Conservation (phyloP, 2,113 vertebrate genomes). For the Epinephelus lanceolatus region DNA sequence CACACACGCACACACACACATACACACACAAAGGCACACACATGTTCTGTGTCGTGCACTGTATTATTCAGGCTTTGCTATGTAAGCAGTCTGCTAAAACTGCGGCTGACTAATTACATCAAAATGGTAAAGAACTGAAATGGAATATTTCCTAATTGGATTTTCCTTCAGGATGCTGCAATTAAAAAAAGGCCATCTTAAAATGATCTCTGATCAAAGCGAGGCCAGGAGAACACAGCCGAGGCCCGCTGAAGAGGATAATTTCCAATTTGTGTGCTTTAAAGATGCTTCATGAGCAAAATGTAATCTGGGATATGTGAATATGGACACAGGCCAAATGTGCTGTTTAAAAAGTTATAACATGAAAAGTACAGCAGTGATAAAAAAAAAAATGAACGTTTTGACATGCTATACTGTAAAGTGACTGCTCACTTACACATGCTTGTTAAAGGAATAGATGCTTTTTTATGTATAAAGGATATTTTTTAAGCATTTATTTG, state of each 20-base stretch:
- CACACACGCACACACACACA: neutral
- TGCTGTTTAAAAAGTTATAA: slow-evolving; percentile 25
- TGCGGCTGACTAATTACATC: slow-evolving; percentile 18
- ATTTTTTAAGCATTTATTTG: neutral
- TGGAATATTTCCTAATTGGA: slow-evolving; percentile 32
- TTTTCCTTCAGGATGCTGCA: slow-evolving; percentile 37
- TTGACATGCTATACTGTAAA: neutral
- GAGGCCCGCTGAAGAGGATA: slow-evolving; percentile 37
- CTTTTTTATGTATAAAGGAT: neutral
- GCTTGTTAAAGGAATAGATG: neutral
- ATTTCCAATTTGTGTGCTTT: slow-evolving; percentile 37
- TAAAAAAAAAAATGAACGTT: neutral
- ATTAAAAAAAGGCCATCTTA: slow-evolving; percentile 23
- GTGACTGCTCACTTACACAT: neutral
- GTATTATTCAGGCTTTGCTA: neutral
- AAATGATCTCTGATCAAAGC: slow-evolving; percentile 46
- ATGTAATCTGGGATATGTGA: slow-evolving; percentile 56
- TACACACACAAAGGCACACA: neutral
- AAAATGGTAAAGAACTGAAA: slow-evolving; percentile 12
- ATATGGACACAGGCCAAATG: slow-evolving; percentile 56
- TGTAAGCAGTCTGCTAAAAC: neutral
- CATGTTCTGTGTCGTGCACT: neutral
- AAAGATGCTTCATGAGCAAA: slow-evolving; percentile 32
- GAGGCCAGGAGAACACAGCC: slow-evolving; percentile 10
- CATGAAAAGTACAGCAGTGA: slow-evolving; percentile 9